Percentiles rank a stretch among this genome's conserved stretches.
Conservation (phyloP, 2,113 vertebrate genomes). For the Hemichromis elongatus region DNA sequence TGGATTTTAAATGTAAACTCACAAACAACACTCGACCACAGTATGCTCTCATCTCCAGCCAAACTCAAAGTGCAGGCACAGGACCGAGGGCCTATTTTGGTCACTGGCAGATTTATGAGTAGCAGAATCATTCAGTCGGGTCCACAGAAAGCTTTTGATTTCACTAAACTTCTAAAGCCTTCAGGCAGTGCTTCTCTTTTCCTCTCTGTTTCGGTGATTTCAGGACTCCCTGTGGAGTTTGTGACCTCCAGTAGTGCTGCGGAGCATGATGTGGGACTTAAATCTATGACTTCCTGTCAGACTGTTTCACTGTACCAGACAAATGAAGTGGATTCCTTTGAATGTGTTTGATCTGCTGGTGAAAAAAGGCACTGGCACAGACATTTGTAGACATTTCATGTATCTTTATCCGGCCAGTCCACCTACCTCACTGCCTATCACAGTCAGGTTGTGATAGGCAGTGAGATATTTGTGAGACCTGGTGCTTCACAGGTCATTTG, state of each 20-base stretch:
- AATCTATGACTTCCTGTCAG: not conserved
- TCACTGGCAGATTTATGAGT: constrained; percentile 20
- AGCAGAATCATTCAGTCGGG: constrained; percentile 32
- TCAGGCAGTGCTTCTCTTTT: not conserved
- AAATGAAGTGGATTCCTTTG: not conserved
- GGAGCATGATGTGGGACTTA: not conserved
- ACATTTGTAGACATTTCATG: not conserved
- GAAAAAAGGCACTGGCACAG: not conserved
- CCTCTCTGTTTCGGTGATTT: constrained; percentile 12
- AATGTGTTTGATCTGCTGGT: not conserved
- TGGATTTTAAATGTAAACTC: not conserved
- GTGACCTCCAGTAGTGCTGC: not conserved
- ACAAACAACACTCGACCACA: not conserved
- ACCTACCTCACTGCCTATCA: not conserved
- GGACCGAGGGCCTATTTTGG: constrained; percentile 10
- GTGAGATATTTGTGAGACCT: not conserved
- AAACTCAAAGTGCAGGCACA: not conserved
- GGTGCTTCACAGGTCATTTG: constrained; percentile 17
- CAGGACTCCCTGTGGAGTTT: constrained; percentile 2
- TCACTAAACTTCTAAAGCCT: constrained; percentile 1
- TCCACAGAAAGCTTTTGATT: constrained; percentile 30
- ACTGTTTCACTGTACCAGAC: not conserved
- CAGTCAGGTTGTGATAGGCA: not conserved
- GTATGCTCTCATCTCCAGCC: not conserved
- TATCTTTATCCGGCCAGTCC: not conserved